Conservation (phyloP, 2,113 vertebrate species). For the Gymnarchus niloticus region DNA sequence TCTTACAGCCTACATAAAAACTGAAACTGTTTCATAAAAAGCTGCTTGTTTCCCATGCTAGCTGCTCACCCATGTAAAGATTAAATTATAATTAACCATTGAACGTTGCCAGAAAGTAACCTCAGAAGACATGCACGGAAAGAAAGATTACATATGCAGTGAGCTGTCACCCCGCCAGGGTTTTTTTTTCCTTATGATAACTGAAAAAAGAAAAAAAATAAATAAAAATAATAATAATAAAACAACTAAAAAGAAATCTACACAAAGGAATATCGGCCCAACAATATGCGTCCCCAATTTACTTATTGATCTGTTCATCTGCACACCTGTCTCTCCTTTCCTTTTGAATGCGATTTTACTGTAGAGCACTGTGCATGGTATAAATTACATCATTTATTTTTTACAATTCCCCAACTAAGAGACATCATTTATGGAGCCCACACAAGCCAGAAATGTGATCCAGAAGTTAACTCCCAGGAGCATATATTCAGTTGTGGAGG, state of each 20-base stretch:
- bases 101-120: background rate
- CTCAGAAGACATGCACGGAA: background rate
- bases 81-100: background rate
- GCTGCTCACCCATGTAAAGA: background rate
- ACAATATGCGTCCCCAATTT: background rate
- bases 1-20: background rate
- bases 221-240: too few species aligned
- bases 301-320: background rate
- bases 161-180: too few species aligned
- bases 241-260: too few species aligned
- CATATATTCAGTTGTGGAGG: background rate
- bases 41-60: background rate
- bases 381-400: background rate
- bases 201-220: too few species aligned
- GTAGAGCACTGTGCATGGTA: background rate
- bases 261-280: too few species aligned
- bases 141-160: background rate
- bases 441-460: background rate
- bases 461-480: background rate
- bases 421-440: background rate
- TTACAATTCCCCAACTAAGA: background rate
- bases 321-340: too few species aligned
- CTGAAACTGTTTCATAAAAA: background rate
- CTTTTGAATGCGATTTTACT: background rate
- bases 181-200: too few species aligned